Evolutionary conservation across 2,888 invertebrate species (phyloP).

Genomic region (Pandemis heparana): DNA sequence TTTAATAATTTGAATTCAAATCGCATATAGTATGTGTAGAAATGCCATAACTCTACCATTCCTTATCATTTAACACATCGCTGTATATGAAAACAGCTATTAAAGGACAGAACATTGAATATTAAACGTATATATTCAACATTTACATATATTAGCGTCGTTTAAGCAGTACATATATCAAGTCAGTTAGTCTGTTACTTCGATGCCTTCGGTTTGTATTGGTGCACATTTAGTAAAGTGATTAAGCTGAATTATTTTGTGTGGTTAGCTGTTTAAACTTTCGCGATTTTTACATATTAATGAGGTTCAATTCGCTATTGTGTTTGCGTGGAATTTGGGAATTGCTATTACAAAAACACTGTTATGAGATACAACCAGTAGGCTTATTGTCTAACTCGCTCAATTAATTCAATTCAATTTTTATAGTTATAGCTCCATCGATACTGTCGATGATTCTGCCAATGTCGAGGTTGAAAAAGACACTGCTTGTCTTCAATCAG

Average conservation of each 20-base stretch:
- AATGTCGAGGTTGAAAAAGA: too few relatives aligned
- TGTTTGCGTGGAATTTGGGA: too few relatives aligned
- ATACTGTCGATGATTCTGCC: too few relatives aligned
- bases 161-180: constrained; percentile 36
- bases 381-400: too few relatives aligned
- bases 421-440: too few relatives aligned
- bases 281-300: background rate
- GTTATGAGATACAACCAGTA: too few relatives aligned
- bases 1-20: constrained; percentile 3
- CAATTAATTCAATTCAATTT: too few relatives aligned
- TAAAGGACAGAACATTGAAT: constrained; percentile 29
- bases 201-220: constrained; percentile 3
- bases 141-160: constrained; percentile 40
- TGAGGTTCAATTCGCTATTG: too few relatives aligned
- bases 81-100: constrained; percentile 24
- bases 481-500: too few relatives aligned
- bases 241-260: background rate
- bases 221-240: constrained; percentile 8
- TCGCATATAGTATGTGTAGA: background rate
- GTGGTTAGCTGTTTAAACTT: background rate
- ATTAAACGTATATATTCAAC: constrained; percentile 33
- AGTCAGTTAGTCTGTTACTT: constrained; percentile 28
- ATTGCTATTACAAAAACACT: too few relatives aligned
- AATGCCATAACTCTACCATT: background rate
- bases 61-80: background rate